Evolutionary conservation across 37 sponge, comb jelly and placozoan species (phyloP).

Genomic region (Sycon ciliatum): DNA sequence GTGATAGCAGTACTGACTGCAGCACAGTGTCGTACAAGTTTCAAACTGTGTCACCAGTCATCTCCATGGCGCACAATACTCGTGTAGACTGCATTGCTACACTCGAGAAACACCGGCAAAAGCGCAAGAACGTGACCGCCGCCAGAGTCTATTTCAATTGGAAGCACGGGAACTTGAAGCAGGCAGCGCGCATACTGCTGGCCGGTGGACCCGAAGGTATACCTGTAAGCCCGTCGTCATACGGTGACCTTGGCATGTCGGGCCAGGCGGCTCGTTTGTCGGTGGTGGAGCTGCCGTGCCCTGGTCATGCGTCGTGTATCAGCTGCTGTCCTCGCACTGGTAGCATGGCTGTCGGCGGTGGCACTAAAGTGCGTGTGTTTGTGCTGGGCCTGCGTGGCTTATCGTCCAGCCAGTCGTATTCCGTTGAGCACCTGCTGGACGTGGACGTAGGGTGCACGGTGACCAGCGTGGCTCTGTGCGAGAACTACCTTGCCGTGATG

Average conservation of each 20-base stretch:
- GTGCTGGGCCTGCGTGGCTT: no score
- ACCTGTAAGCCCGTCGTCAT: no score
- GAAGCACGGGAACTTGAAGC: background rate
- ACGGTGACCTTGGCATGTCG: no score
- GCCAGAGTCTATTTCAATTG: slow-evolving; percentile 11
- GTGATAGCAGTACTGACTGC: no score
- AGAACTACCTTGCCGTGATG: no score
- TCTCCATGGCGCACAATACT: background rate
- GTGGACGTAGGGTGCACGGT: no score
- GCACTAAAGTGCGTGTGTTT: background rate
- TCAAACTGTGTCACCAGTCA: background rate
- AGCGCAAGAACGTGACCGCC: background rate
- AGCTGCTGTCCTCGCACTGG: slow-evolving; percentile 2
- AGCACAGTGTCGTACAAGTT: background rate
- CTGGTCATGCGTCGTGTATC: background rate
- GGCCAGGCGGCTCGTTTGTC: no score
- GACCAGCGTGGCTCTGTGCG: no score
- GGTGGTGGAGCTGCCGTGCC: background rate
- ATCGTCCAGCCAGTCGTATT: no score
- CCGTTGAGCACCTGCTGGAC: no score
- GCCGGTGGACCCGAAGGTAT: no score
- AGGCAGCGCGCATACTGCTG: background rate
- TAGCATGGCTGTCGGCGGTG: background rate
- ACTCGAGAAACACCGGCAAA: background rate
- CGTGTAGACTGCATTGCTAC: background rate